Conservation (phyloP, 2,888 invertebrate genomes). For the Cancer borealis region DNA sequence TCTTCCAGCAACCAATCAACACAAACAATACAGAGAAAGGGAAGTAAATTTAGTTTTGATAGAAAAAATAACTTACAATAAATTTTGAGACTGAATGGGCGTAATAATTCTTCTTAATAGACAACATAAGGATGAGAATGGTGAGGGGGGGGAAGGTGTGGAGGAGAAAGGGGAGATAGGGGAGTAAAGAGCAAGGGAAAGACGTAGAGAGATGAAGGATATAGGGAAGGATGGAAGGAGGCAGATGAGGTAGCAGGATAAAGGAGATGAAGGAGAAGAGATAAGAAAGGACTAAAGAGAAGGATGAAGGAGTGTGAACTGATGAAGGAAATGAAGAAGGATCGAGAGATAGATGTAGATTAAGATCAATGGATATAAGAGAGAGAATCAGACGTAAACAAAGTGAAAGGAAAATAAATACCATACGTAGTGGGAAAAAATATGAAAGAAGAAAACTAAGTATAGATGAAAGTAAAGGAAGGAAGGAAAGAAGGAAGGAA, state of each 20-base stretch:
- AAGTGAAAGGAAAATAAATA: too few relatives aligned
- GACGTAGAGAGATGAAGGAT: background rate
- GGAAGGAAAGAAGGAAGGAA: background rate
- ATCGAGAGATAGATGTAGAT: background rate
- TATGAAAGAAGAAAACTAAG: background rate
- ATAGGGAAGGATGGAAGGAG: background rate
- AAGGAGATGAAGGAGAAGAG: background rate
- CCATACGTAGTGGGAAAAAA: background rate
- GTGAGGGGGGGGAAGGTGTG: background rate
- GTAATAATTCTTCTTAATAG: conserved; percentile 23
- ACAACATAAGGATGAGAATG: background rate
- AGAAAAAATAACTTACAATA: background rate
- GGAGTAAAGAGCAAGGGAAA: background rate
- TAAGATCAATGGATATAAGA: background rate
- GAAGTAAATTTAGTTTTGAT: background rate
- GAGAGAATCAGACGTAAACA: background rate
- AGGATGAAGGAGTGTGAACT: too few relatives aligned
- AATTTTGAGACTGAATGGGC: background rate
- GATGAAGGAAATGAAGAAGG: background rate
- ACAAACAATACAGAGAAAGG: background rate
- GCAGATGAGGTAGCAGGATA: background rate
- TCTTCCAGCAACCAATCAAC: background rate
- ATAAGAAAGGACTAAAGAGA: background rate
- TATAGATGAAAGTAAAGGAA: background rate
- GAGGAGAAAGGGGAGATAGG: background rate